Conservation (phyloP, 2,888 invertebrate genomes). For the Biston betularia region DNA sequence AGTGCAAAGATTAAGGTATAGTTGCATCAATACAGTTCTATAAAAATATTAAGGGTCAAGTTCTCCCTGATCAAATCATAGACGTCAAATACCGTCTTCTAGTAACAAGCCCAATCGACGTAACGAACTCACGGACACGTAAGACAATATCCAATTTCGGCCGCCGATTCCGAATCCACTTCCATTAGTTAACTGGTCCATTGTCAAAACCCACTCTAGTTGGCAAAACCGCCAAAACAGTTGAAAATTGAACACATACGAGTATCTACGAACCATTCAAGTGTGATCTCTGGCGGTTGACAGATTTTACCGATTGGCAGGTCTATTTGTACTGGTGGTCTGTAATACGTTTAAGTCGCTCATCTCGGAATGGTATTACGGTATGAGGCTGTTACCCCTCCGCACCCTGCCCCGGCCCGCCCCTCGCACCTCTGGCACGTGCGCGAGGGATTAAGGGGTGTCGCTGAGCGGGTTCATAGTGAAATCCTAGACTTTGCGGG, state of each 20-base stretch:
- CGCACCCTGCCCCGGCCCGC: slow-evolving; percentile 46
- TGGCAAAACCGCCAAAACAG: slow-evolving; percentile 77
- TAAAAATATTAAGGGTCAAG: slow-evolving; percentile 9
- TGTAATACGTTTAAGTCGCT: slow-evolving; percentile 82
- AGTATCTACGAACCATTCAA: slow-evolving; percentile 53
- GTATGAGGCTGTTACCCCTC: slow-evolving; percentile 66
- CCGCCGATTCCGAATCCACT: slow-evolving; percentile 62
- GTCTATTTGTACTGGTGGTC: slow-evolving; percentile 64
- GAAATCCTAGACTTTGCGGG: slow-evolving; percentile 43
- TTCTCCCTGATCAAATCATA: slow-evolving; percentile 20
- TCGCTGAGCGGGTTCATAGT: slow-evolving; percentile 51
- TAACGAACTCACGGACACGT: slow-evolving; percentile 52
- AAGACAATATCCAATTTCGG: slow-evolving; percentile 72
- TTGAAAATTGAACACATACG: slow-evolving; percentile 69
- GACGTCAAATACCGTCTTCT: slow-evolving; percentile 50
- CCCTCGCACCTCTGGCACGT: slow-evolving; percentile 66
- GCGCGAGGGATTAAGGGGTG: slow-evolving; percentile 73
- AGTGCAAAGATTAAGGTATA: not conserved
- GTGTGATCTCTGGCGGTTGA: slow-evolving; percentile 56
- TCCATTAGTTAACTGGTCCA: slow-evolving; percentile 81
- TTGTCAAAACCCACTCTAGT: slow-evolving; percentile 82
- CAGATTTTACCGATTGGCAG: slow-evolving; percentile 52
- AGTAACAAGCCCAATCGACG: slow-evolving; percentile 57
- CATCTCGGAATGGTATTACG: slow-evolving; percentile 85
- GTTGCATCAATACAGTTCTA: not conserved